These are phyloP conservation scores for Saguinus imperator DNA, from an alignment of 2,113 vertebrate genomes.

Conservation along the genomic window DNA sequence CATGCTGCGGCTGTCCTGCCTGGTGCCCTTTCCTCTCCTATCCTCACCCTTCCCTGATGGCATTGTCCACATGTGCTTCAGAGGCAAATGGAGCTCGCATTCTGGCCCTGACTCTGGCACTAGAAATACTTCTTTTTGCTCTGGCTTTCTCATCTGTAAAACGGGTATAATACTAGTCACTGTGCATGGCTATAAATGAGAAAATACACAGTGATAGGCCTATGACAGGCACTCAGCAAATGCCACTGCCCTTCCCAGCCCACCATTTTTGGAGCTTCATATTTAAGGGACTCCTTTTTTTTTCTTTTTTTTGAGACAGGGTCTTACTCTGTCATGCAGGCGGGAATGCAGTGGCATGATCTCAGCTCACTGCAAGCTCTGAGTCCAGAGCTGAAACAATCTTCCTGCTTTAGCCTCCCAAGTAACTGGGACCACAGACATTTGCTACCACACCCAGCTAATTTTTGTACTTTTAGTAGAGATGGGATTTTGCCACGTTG, in stretches of 20 bases:
- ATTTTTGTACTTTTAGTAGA: no score
- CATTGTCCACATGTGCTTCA: not conserved
- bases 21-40: no score
- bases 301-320: no score
- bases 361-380: no score
- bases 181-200: not conserved
- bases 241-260: not conserved
- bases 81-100: not conserved
- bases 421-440: no score
- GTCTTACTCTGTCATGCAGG: no score
- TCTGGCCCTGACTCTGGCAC: not conserved
- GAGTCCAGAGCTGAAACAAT: no score
- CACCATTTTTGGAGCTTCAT: not conserved
- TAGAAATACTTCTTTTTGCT: not conserved
- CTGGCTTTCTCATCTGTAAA: not conserved
- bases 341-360: no score
- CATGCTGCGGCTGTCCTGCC: not conserved
- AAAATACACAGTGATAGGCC: not conserved
- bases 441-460: no score
- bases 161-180: not conserved
- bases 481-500: no score
- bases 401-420: no score
- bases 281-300: not conserved
- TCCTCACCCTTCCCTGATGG: not conserved
- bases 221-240: accelerated